Conservation (phyloP, 2,888 invertebrate genomes). For the Taenaris catops region DNA sequence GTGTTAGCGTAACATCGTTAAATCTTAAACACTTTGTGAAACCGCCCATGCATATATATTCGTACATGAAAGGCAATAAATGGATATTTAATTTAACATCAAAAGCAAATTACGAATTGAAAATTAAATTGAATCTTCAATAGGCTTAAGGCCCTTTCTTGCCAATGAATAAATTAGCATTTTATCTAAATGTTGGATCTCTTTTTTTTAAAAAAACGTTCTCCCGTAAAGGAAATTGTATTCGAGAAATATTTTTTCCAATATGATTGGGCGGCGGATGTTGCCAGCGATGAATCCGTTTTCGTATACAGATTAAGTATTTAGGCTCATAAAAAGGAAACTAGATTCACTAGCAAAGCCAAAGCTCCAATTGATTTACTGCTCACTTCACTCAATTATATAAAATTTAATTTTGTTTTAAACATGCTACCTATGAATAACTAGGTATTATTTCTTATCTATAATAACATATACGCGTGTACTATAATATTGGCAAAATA, state of each 20-base stretch:
- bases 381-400: no score
- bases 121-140: constrained; percentile 61
- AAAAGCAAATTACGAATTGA: constrained; percentile 56
- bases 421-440: no score
- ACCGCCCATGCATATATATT: background rate
- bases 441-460: no score
- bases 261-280: constrained; percentile 15
- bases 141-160: constrained; percentile 55
- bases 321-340: constrained; percentile 1
- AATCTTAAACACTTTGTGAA: no score
- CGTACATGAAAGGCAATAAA: constrained; percentile 9
- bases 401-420: no score
- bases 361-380: no score
- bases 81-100: constrained; percentile 48
- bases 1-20: no score
- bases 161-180: constrained; percentile 76
- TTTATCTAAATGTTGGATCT: constrained; percentile 69
- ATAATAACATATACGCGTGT: no score
- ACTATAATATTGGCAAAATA: no score
- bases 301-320: constrained; percentile 6
- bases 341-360: no score
- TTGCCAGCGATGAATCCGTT: constrained; percentile 5
- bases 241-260: constrained; percentile 26
- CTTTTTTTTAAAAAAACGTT: constrained; percentile 64
- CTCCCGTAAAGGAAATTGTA: constrained; percentile 46